phyloP scores from a whole-genome alignment of 2,113 vertebrate species.

The Ageneiosus marmoratus region DNA sequence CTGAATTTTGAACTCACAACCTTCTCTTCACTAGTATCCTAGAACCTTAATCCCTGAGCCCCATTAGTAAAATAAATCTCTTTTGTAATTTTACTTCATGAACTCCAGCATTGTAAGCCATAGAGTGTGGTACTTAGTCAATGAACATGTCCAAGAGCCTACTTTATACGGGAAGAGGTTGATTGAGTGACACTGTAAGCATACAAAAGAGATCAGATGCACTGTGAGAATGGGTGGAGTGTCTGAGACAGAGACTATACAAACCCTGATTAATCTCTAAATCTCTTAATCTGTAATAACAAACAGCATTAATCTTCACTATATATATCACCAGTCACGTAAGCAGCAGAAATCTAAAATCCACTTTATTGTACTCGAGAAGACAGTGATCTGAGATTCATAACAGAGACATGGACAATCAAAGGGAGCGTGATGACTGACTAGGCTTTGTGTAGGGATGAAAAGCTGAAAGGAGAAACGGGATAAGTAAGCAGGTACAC shows the following conservation, averaged over 20 bases:
- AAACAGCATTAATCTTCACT: background rate
- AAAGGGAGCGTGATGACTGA: conserved; percentile 30
- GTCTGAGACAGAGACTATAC: background rate
- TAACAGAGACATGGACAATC: conserved; percentile 18
- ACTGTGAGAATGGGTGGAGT: background rate
- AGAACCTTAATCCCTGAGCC: background rate
- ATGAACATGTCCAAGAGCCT: background rate
- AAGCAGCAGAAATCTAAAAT: background rate
- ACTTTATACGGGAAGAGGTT: background rate
- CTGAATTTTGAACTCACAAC: background rate
- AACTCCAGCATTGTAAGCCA: background rate
- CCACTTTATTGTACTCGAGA: background rate
- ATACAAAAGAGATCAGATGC: background rate
- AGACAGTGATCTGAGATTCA: conserved; percentile 5
- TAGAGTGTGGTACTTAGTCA: background rate
- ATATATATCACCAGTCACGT: background rate
- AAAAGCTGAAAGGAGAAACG: conserved; percentile 29
- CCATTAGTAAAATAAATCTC: background rate
- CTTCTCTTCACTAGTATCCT: background rate
- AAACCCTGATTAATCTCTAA: background rate
- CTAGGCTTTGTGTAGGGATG: conserved; percentile 40
- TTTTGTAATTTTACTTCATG: background rate
- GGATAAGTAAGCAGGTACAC: conserved; percentile 54
- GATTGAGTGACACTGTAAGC: background rate
- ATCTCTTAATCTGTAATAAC: background rate